A percentile compares a stretch with the other conserved stretches of the same genome.
phyloP scores from a whole-genome alignment of 2,888 invertebrate genomes.

The Zygaena filipendulae region DNA sequence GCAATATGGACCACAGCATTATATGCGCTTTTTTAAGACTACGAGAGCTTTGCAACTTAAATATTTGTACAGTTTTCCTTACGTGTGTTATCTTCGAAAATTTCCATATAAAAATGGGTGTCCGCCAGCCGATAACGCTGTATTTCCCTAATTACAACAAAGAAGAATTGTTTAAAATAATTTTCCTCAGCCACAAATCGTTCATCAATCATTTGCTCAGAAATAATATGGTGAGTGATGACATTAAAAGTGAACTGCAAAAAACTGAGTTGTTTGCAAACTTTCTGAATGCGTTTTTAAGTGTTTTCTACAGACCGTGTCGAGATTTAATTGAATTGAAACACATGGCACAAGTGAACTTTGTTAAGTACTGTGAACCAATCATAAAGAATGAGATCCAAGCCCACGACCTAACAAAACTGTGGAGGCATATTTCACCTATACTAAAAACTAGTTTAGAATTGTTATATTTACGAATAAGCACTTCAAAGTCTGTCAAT shows the following conservation, averaged over 20 bases:
- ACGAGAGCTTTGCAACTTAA: conserved; percentile 76
- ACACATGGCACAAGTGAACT: conserved; percentile 82
- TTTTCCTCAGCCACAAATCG: conserved; percentile 40
- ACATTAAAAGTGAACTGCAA: conserved; percentile 34
- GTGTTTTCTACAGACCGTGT: conserved; percentile 86
- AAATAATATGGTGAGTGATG: conserved; percentile 29
- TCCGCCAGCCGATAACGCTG: conserved; percentile 76
- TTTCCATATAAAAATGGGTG: conserved; percentile 76
- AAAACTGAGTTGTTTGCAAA: conserved; percentile 75
- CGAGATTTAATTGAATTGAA: conserved; percentile 86
- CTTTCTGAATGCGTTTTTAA: conserved; percentile 84
- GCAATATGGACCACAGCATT: conserved; percentile 78
- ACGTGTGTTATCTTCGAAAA: conserved; percentile 86
- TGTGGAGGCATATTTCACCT: conserved; percentile 85
- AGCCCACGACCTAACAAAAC: conserved; percentile 71
- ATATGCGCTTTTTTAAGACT: conserved; percentile 78
- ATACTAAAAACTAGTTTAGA: conserved; percentile 80
- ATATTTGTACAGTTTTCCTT: conserved; percentile 80
- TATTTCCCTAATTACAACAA: conserved; percentile 86
- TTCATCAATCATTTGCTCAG: conserved; percentile 37
- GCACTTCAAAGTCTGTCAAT: conserved; percentile 28
- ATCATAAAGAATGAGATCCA: conserved; percentile 73
- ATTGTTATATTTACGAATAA: conserved; percentile 79
- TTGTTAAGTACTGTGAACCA: conserved; percentile 82
- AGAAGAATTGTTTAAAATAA: conserved; percentile 70